These are phyloP conservation scores for Endomychus coccineus DNA, from an alignment of 2,888 invertebrate species.

Conservation along the genomic window DNA sequence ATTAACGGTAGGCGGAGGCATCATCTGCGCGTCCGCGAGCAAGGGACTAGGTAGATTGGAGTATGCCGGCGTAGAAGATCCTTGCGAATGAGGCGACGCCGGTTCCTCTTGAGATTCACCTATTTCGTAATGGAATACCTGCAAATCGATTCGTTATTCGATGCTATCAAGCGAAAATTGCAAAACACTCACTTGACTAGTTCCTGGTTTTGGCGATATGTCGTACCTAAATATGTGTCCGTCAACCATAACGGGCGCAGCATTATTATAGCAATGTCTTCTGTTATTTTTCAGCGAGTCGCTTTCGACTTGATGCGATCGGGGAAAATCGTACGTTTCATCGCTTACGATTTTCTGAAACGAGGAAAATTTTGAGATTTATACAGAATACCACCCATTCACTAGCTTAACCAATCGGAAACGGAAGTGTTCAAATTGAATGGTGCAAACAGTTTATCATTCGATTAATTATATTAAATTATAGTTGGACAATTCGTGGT, in stretches of 20 bases:
- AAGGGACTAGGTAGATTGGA: conserved; percentile 54
- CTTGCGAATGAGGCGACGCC: conserved; percentile 47
- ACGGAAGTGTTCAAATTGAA: no score
- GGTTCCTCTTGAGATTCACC: conserved; percentile 40
- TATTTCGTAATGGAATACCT: conserved; percentile 39
- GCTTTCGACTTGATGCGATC: conserved; percentile 52
- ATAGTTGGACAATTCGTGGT: no score
- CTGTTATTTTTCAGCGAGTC: conserved; percentile 33
- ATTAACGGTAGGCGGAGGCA: conserved; percentile 69
- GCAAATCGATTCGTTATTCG: conserved; percentile 11
- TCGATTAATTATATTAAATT: no score
- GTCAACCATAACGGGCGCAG: conserved; percentile 49
- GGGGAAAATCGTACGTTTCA: conserved; percentile 63
- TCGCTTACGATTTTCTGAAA: conserved; percentile 36
- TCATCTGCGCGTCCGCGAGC: conserved; percentile 24
- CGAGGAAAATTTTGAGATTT: no score
- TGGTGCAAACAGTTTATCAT: no score
- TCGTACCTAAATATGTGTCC: conserved; percentile 54
- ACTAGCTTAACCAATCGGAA: no score
- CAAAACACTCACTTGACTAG: conserved; percentile 29
- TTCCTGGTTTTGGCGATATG: conserved; percentile 41
- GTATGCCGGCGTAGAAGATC: conserved; percentile 48
- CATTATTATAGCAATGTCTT: conserved; percentile 55
- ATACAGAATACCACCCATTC: no score
- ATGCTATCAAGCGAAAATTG: neutral